Percentiles rank a stretch among this genome's conserved stretches.
phyloP scores from a whole-genome alignment of 2,113 vertebrate species.

The Sinocyclocheilus grahami region DNA sequence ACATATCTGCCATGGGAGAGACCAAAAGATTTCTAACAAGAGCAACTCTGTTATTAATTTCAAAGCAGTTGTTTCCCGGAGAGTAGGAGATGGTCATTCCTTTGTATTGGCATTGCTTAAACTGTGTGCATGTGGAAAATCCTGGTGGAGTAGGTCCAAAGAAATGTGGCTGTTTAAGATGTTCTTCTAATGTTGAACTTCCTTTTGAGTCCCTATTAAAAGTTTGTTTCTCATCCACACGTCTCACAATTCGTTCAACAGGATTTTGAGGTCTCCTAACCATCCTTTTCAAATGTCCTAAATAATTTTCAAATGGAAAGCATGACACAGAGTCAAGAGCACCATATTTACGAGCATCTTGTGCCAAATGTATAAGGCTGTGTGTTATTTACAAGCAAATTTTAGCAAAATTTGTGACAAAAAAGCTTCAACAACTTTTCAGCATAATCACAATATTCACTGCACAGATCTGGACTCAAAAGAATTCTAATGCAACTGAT shows the following conservation, averaged over 20 bases:
- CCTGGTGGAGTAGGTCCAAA: slow-evolving; percentile 6
- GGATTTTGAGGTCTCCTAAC: slow-evolving; percentile 16
- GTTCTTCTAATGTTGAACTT: neutral
- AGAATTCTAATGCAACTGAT: neutral
- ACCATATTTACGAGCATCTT: slow-evolving; percentile 7
- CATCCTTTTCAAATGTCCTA: neutral
- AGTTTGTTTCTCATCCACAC: slow-evolving; percentile 7
- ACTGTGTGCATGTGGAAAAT: slow-evolving; percentile 16
- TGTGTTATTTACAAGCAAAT: slow-evolving; percentile 11
- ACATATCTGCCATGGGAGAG: neutral
- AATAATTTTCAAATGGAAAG: neutral
- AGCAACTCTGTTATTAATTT: neutral
- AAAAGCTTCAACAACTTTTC: neutral
- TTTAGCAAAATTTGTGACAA: neutral
- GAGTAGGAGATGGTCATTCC: too few relatives aligned
- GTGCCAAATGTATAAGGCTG: neutral
- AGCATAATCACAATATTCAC: slow-evolving; percentile 5
- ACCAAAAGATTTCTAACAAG: neutral
- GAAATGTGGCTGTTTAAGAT: neutral
- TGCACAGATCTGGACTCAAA: slow-evolving; percentile 9
- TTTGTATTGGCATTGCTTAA: slow-evolving; percentile 10
- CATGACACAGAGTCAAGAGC: neutral
- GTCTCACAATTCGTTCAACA: slow-evolving; percentile 3
- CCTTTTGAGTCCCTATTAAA: neutral
- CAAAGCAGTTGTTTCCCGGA: slow-evolving; percentile 26